A percentile compares a stretch with the other conserved stretches of the same genome.
Evolutionary conservation across 2,113 vertebrate species (phyloP).

Genomic region (Suncus etruscus): DNA sequence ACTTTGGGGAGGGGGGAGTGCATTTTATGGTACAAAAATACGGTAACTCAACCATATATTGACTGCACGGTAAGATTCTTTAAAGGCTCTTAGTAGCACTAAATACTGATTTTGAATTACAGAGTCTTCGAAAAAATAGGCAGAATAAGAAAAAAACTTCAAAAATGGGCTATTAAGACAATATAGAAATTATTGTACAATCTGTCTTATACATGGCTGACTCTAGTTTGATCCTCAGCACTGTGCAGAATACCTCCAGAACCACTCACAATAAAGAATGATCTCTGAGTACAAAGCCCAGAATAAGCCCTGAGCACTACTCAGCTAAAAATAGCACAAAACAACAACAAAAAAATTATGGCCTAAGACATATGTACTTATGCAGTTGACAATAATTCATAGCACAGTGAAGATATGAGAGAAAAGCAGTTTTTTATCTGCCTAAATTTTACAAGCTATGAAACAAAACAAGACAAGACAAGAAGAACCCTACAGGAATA

Average conservation of each 20-base stretch:
- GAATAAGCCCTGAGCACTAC: too few species aligned
- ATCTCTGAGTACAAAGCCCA: too few species aligned
- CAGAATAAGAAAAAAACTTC: neutral
- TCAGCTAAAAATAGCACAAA: too few species aligned
- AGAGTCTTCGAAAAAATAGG: slow-evolving; percentile 18
- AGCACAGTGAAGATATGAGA: neutral
- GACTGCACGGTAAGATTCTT: neutral
- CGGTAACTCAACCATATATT: slow-evolving; percentile 23
- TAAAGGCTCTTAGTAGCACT: neutral
- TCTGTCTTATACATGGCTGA: too few species aligned
- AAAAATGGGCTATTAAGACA: neutral
- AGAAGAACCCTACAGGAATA: neutral
- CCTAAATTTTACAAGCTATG: neutral
- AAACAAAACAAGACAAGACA: slow-evolving; percentile 12
- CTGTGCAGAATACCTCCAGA: too few species aligned
- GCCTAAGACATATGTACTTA: neutral
- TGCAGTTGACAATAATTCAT: neutral
- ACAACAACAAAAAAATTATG: neutral
- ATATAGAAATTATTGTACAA: too few species aligned
- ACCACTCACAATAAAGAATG: too few species aligned
- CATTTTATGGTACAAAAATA: slow-evolving; percentile 35
- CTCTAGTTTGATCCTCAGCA: too few species aligned
- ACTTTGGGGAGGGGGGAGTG: too few species aligned
- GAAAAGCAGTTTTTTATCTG: slow-evolving; percentile 1
- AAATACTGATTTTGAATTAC: slow-evolving; percentile 47